A percentile compares a stretch with the other conserved stretches of the same genome.
These are phyloP conservation scores for Uloborus plumipes DNA, from an alignment of 2,888 invertebrate species.

Conservation along the genomic window DNA sequence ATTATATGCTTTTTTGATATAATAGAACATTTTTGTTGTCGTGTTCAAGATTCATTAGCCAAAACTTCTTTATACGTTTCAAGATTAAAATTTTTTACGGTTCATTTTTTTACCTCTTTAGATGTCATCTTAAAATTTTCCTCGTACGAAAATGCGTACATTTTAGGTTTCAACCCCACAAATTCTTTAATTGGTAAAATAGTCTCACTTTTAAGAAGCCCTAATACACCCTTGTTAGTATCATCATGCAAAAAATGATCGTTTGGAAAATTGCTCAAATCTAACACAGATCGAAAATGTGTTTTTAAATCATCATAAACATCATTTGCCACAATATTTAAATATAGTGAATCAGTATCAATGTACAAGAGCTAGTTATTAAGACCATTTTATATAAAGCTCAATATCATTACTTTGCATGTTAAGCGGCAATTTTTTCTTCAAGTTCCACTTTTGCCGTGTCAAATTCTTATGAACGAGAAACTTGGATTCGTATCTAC, in stretches of 20 bases:
- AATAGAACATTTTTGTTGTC: neutral
- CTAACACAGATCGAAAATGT: neutral
- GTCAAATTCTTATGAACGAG: no score
- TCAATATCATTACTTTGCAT: no score
- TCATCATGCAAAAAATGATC: neutral
- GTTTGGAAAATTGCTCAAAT: slow-evolving; percentile 2
- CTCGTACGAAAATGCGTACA: slow-evolving; percentile 9
- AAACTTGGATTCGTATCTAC: no score
- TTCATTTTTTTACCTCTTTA: slow-evolving; percentile 10
- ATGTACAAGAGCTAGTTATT: neutral
- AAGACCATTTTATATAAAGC: no score
- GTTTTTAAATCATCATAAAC: neutral
- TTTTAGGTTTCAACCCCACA: neutral
- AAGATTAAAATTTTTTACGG: neutral
- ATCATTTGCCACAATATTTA: neutral
- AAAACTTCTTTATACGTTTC: slow-evolving; percentile 11
- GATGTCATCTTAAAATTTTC: neutral
- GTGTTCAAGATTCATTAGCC: no score
- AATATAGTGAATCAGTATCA: neutral
- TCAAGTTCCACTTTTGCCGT: no score
- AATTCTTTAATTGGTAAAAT: slow-evolving; percentile 6
- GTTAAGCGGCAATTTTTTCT: no score
- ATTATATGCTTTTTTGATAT: slow-evolving; percentile 12
- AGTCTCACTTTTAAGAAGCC: neutral
- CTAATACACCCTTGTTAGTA: neutral